These are phyloP conservation scores for Melipona beecheii DNA, from an alignment of 2,888 invertebrate species.

Conservation along the genomic window DNA sequence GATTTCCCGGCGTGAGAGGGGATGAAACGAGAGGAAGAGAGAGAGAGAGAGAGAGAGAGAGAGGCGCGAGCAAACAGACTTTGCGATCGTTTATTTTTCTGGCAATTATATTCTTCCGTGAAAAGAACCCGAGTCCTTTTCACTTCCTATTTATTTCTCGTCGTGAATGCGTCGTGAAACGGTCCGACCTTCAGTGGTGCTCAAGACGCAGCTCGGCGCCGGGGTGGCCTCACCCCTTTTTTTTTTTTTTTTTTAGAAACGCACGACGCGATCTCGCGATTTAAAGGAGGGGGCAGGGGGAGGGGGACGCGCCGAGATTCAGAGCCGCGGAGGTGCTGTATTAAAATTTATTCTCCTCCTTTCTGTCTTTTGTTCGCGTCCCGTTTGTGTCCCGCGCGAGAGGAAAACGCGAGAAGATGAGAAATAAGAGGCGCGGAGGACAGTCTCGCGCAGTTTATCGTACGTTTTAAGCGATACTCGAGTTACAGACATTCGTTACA, in stretches of 20 bases:
- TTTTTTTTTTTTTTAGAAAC: background rate
- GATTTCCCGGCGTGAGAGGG: slow-evolving; percentile 31
- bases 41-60: slow-evolving; percentile 27
- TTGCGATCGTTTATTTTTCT: slow-evolving; percentile 82
- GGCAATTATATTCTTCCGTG: slow-evolving; percentile 83
- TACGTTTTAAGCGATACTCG: background rate
- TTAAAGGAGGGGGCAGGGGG: background rate
- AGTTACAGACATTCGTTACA: background rate
- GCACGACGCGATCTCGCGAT: slow-evolving; percentile 2
- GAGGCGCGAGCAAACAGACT: slow-evolving; percentile 78
- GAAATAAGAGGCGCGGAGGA: background rate
- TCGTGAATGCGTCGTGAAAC: slow-evolving; percentile 76
- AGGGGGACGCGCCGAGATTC: background rate
- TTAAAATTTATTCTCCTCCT: background rate
- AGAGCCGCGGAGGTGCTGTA: background rate
- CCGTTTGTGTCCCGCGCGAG: background rate
- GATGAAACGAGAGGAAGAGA: slow-evolving; percentile 17
- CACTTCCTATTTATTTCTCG: slow-evolving; percentile 79
- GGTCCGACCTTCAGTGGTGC: slow-evolving; percentile 67
- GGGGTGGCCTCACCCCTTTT: no score
- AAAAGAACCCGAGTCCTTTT: slow-evolving; percentile 79
- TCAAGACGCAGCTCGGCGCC: slow-evolving; percentile 42
- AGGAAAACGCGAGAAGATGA: background rate
- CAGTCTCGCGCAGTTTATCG: background rate
- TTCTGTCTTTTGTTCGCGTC: background rate